A percentile compares a stretch with the other conserved stretches of the same genome.
These are phyloP conservation scores for Drosophila incognita DNA, from an alignment of 2,888 invertebrate genomes.

Conservation along the genomic window DNA sequence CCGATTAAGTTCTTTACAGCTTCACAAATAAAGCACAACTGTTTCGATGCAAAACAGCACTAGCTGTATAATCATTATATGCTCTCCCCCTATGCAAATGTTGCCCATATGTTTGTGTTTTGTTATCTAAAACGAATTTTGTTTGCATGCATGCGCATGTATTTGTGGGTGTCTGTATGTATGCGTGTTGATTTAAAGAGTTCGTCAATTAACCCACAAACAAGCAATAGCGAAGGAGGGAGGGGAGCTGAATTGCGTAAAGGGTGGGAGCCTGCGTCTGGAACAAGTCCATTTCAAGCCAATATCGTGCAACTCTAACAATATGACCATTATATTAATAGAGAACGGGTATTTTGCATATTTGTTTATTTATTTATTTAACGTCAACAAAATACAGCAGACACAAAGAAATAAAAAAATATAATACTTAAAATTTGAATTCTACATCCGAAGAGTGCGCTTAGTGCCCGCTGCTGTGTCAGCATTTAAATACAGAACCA, in stretches of 20 bases:
- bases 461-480: slow-evolving; percentile 80
- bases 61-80: background rate
- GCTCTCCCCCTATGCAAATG: slow-evolving; percentile 17
- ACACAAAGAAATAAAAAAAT: no score
- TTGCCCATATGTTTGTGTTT: slow-evolving; percentile 18
- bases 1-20: slow-evolving; percentile 45
- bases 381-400: background rate
- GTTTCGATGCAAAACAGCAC: slow-evolving; percentile 25
- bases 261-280: background rate
- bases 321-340: background rate
- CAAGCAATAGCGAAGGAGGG: background rate
- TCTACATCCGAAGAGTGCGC: slow-evolving; percentile 82
- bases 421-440: slow-evolving; percentile 56
- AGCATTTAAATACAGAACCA: slow-evolving; percentile 61
- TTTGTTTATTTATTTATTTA: background rate
- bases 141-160: background rate
- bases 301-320: background rate
- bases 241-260: background rate
- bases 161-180: background rate
- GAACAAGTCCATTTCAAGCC: background rate
- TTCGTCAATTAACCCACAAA: slow-evolving; percentile 28
- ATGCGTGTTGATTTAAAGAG: background rate
- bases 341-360: background rate
- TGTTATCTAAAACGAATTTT: slow-evolving; percentile 33
- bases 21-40: slow-evolving; percentile 61